phyloP scores from a whole-genome alignment of 2,113 vertebrate species.

The Nicator chloris region DNA sequence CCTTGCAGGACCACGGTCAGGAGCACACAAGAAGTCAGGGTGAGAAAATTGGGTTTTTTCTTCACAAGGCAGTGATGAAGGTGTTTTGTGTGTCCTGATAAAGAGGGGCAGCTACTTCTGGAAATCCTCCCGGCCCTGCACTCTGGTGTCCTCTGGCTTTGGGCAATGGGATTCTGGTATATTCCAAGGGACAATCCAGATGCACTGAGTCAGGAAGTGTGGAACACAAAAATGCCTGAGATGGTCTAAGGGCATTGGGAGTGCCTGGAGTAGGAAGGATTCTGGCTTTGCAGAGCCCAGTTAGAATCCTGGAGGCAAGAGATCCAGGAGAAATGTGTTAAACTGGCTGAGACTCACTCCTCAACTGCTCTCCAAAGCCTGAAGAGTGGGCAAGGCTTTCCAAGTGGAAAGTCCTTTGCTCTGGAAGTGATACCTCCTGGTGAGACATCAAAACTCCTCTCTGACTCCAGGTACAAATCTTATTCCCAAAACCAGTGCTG shows the following conservation, averaged over 20 bases:
- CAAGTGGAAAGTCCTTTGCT: neutral
- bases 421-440: neutral
- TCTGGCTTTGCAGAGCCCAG: neutral
- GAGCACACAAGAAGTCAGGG: neutral
- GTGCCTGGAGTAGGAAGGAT: neutral
- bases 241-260: neutral
- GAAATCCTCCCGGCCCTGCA: neutral
- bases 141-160: neutral
- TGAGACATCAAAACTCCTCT: neutral
- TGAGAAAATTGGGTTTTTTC: rapidly evolving
- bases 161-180: neutral
- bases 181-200: neutral
- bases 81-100: neutral
- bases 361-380: neutral
- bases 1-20: rapidly evolving
- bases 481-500: neutral
- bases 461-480: neutral
- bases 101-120: neutral
- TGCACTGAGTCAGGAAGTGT: neutral
- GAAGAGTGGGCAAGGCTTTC: neutral
- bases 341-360: neutral
- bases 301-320: neutral
- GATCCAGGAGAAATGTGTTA: neutral
- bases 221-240: neutral
- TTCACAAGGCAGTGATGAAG: neutral